phyloP scores from a whole-genome alignment of 92 coral and sea anemone species.

The Phenganax marumi region DNA sequence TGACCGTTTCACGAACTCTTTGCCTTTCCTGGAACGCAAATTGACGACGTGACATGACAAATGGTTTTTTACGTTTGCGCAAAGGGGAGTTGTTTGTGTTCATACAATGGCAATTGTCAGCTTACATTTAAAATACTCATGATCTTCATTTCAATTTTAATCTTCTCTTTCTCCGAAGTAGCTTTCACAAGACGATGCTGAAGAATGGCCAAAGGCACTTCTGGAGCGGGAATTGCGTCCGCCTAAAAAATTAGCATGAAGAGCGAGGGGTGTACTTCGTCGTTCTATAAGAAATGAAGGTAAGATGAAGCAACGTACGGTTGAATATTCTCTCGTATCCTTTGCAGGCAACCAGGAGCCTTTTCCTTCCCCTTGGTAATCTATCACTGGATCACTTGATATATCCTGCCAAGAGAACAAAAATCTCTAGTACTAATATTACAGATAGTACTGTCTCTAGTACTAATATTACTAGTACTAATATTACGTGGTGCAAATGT shows the following conservation, averaged over 20 bases:
- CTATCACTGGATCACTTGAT: slow-evolving; percentile 36
- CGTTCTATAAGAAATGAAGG: background rate
- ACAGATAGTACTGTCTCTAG: background rate
- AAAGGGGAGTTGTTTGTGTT: background rate
- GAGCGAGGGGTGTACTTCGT: background rate
- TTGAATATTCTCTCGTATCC: slow-evolving; percentile 24
- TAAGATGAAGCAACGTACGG: background rate
- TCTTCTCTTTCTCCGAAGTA: slow-evolving; percentile 41
- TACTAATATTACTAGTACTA: background rate
- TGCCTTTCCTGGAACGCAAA: slow-evolving; percentile 54
- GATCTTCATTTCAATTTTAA: slow-evolving; percentile 52
- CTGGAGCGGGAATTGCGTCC: slow-evolving; percentile 92
- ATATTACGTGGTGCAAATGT: background rate
- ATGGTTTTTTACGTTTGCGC: background rate
- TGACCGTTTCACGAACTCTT: slow-evolving; percentile 63
- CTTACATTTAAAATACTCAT: slow-evolving; percentile 65
- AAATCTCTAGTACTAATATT: background rate
- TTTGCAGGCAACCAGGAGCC: slow-evolving; percentile 47
- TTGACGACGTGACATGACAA: background rate
- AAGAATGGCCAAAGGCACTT: slow-evolving; percentile 78
- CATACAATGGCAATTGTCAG: background rate
- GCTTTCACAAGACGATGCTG: slow-evolving; percentile 64
- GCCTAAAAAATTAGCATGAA: slow-evolving; percentile 39
- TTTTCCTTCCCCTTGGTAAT: slow-evolving; percentile 77
- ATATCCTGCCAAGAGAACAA: background rate